These are phyloP conservation scores for Tricholauxania praeusta DNA, from an alignment of 2,888 invertebrate genomes.

Conservation along the genomic window DNA sequence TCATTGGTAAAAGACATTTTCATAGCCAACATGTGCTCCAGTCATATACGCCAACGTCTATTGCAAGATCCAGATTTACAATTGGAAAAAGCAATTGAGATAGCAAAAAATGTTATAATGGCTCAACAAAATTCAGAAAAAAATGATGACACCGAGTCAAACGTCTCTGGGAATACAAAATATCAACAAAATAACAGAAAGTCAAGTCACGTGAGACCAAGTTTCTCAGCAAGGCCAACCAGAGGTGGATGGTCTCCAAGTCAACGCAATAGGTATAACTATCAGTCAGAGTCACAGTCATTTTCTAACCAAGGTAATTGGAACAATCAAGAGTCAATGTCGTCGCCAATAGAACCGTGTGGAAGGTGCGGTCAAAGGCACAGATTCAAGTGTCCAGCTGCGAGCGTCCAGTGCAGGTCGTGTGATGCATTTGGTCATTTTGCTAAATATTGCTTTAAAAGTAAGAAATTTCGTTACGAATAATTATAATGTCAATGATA, in stretches of 20 bases:
- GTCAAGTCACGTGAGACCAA: not conserved
- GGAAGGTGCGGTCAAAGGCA: too few species aligned
- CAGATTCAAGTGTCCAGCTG: too few species aligned
- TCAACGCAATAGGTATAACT: not conserved
- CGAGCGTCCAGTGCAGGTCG: too few species aligned
- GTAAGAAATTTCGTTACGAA: too few species aligned
- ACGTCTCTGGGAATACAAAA: not conserved
- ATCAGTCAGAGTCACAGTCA: not conserved
- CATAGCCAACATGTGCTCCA: slow-evolving; percentile 33
- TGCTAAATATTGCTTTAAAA: too few species aligned
- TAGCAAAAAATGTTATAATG: slow-evolving; percentile 31
- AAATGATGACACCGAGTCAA: not conserved
- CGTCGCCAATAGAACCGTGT: too few species aligned
- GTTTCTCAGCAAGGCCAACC: not conserved
- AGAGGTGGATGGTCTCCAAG: not conserved
- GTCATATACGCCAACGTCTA: slow-evolving; percentile 33
- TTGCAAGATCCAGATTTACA: slow-evolving; percentile 32
- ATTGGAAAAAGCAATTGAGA: slow-evolving; percentile 30
- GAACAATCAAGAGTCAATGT: too few species aligned
- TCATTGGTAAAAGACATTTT: slow-evolving; percentile 36
- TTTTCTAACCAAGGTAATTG: not conserved
- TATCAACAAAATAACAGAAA: not conserved
- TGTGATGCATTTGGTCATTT: too few species aligned
- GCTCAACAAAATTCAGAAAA: slow-evolving; percentile 34
- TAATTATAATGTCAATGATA: too few species aligned